A percentile compares a stretch with the other conserved stretches of the same genome.
Evolutionary conservation across 2,888 invertebrate genomes (phyloP).

Genomic region (Eristalis tenax): DNA sequence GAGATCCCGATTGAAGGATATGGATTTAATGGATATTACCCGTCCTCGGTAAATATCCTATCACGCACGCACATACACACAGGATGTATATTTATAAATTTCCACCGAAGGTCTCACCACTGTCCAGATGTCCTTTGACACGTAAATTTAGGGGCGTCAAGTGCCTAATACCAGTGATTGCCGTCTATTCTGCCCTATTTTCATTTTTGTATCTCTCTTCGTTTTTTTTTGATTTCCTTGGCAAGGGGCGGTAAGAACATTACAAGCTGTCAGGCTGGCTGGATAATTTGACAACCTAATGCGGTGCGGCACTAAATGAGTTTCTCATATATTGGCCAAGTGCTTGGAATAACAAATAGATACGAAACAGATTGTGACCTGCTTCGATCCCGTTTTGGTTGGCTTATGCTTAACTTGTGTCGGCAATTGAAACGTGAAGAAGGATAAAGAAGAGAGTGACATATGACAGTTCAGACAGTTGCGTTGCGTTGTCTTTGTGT

Average conservation of each 20-base stretch:
- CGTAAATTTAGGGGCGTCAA: not conserved
- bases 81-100: not conserved
- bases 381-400: not conserved
- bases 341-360: conserved; percentile 43
- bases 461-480: not conserved
- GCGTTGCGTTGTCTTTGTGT: not conserved
- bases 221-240: not conserved
- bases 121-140: conserved; percentile 2
- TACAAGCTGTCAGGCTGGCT: conserved; percentile 17
- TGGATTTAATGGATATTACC: conserved; percentile 17
- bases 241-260: conserved; percentile 4
- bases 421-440: not conserved
- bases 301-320: not conserved
- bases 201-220: not conserved
- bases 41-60: conserved; percentile 1
- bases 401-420: not conserved
- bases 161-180: not conserved
- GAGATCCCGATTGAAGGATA: conserved; percentile 19
- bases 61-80: not conserved
- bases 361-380: not conserved
- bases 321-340: conserved; percentile 27
- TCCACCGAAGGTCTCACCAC: not conserved
- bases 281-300: conserved; percentile 30
- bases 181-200: not conserved
- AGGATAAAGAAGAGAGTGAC: not conserved